These are phyloP conservation scores for Xiphias gladius DNA, from an alignment of 2,113 vertebrate genomes.

Conservation along the genomic window DNA sequence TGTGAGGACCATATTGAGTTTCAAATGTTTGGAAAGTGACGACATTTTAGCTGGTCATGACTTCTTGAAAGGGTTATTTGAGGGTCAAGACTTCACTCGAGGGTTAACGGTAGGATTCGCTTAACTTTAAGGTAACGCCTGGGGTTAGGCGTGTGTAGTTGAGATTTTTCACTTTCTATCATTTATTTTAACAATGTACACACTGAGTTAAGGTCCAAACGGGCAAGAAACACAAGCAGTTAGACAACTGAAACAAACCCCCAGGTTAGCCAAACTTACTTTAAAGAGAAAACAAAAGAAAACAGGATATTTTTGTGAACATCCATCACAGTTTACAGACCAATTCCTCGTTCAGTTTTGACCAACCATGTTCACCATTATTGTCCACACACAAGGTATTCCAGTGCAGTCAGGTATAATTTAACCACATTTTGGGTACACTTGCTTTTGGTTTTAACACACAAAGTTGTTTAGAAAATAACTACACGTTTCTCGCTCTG, in stretches of 20 bases:
- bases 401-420: not conserved
- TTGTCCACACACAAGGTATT: not conserved
- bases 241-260: not conserved
- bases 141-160: not conserved
- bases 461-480: not conserved
- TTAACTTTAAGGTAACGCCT: not conserved
- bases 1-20: slow-evolving; percentile 31
- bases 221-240: not conserved
- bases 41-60: slow-evolving; percentile 6
- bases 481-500: not conserved
- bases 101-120: not conserved
- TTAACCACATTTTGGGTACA: not conserved
- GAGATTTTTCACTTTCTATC: not conserved
- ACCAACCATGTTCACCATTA: not conserved
- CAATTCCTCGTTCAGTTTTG: not conserved
- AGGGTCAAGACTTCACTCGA: not conserved
- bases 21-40: slow-evolving; percentile 20
- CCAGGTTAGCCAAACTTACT: not conserved
- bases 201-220: not conserved
- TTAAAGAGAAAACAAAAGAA: not conserved
- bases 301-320: not conserved
- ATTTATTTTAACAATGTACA: not conserved
- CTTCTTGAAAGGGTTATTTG: not conserved
- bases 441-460: not conserved
- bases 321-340: not conserved